A percentile compares a stretch with the other conserved stretches of the same genome.
Conservation (phyloP, 1,140 invertebrate species). For the Ladona fulva region DNA sequence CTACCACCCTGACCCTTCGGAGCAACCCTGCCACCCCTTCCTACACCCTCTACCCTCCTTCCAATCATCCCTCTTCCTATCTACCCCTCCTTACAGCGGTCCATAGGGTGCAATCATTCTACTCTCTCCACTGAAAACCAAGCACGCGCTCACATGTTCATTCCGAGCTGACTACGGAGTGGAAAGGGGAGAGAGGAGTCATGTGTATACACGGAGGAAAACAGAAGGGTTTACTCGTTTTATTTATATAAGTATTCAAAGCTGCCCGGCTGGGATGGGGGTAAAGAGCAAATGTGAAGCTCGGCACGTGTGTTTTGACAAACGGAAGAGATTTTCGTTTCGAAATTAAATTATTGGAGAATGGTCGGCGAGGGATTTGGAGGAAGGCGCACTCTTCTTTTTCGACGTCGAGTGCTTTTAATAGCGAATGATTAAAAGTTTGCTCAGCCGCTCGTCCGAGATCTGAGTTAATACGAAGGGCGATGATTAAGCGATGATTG, state of each 20-base stretch:
- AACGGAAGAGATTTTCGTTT: not conserved
- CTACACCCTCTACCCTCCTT: not conserved
- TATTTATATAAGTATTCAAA: slow-evolving; percentile 9
- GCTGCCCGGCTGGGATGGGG: not conserved
- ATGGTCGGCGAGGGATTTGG: not conserved
- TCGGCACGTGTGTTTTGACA: not conserved
- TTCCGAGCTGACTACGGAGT: not conserved
- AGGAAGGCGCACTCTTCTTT: not conserved
- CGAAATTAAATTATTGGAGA: slow-evolving; percentile 7
- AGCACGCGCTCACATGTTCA: not conserved
- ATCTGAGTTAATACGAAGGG: not conserved
- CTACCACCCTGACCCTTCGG: not conserved
- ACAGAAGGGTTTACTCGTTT: not conserved
- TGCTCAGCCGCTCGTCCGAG: not conserved
- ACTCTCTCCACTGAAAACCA: not conserved
- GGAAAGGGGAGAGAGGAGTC: not conserved
- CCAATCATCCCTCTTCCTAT: not conserved
- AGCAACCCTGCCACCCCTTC: not conserved
- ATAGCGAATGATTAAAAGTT: not conserved
- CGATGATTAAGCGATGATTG: not conserved
- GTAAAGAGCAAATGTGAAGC: not conserved
- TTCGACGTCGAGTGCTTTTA: not conserved
- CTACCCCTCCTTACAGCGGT: not conserved
- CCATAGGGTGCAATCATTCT: not conserved
- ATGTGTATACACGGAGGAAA: not conserved